Base-by-base conservation (phyloP, 2,113 vertebrate genomes). In the Hepsetus odoe region DNA sequence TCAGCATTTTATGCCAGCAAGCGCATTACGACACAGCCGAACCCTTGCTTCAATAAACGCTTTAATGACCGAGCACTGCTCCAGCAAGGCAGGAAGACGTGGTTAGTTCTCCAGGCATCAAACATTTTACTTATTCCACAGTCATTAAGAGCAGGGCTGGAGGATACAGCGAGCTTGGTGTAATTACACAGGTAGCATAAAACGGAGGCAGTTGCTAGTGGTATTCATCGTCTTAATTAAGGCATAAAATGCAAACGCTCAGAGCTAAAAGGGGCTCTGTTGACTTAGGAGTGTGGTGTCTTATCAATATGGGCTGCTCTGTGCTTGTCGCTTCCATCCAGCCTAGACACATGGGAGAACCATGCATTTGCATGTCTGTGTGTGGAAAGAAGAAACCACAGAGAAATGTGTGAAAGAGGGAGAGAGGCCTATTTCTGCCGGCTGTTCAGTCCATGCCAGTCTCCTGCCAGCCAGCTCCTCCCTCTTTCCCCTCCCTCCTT, bases 171-270 rank as follows among this genome's bases (percentile, higher is more conserved):
- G 79, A 73, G 76, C 77, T 66, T 61, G 66, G 59, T 80, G 82
- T 77, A 85, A 85, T 82, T 87, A 85, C 79, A 79, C 82, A 83
- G 77, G 82, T 74, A 74, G 64, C 12, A 71, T 77, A 72, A 82
- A 72, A 73, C 66, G n/a, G 76, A 74, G 75, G 72, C 71, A 73
- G 76, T 71, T 71, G 58, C 73, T 78, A 49, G 65, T 71, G 56
- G 68, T 83, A 62, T 83, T 83, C 77, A 75, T 82, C 80, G 68
- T 83, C 77, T 61, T 83, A 83, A 83, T 86, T 80, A 85, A 85
- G 82, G 77, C 81, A 80, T 78, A 86, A 82, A 76, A 61, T 72
- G 64, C 74, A 62, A 74, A 76, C 33, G 73, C 76, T 86, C 71
- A 4, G 22, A 75, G 76, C 77, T 64, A 74, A 80, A 84, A 66